Percentiles rank a stretch among this genome's conserved stretches.
Evolutionary conservation across 2,888 invertebrate species (phyloP).

Genomic region (Thereva unica): DNA sequence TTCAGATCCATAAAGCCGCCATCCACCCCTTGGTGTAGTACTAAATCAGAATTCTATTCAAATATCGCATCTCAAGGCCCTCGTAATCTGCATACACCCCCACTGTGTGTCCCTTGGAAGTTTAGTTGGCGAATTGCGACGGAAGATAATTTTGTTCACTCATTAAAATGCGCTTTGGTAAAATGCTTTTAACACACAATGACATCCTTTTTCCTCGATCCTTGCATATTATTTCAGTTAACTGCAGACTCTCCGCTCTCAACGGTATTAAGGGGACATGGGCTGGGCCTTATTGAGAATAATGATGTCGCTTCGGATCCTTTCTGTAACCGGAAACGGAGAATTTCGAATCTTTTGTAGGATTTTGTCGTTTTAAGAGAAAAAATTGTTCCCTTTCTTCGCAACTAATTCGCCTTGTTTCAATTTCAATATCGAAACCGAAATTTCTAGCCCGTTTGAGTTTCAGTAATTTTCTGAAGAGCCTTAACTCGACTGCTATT

Average conservation of each 20-base stretch:
- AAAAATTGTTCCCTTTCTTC: too few species aligned
- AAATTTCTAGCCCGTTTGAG: neutral
- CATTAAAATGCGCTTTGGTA: constrained; percentile 35
- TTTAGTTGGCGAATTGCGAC: constrained; percentile 9
- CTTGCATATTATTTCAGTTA: constrained; percentile 11
- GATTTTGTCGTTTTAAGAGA: neutral
- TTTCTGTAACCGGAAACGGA: constrained; percentile 7
- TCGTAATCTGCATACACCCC: neutral
- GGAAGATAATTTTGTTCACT: constrained; percentile 34
- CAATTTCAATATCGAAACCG: neutral
- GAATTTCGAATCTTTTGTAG: constrained; percentile 5
- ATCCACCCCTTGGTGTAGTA: neutral
- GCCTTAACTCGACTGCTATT: constrained; percentile 3
- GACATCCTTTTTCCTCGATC: constrained; percentile 8
- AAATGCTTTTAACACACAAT: constrained; percentile 36
- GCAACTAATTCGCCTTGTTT: neutral
- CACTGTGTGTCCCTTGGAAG: neutral
- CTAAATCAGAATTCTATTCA: constrained; percentile 11
- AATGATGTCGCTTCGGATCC: constrained; percentile 7
- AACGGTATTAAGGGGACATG: neutral
- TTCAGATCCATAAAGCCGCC: neutral
- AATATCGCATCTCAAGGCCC: neutral
- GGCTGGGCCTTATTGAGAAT: neutral
- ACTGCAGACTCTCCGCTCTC: neutral
- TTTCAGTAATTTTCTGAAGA: constrained; percentile 18